Percentiles rank a stretch among this genome's conserved stretches.
These are phyloP conservation scores for Emmelina monodactyla DNA, from an alignment of 2,888 invertebrate genomes.

Conservation along the genomic window DNA sequence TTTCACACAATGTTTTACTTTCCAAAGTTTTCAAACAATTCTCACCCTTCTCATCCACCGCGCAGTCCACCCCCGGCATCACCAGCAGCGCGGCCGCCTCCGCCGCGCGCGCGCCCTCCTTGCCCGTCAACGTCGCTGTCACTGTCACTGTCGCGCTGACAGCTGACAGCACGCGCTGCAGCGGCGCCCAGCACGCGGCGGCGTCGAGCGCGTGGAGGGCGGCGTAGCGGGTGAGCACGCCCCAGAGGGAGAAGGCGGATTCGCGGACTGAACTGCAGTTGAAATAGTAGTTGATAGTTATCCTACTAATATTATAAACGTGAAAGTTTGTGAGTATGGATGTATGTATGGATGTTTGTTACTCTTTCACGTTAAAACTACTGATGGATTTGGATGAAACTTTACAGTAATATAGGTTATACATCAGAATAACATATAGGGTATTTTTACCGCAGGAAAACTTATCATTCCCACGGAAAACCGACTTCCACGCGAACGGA, in stretches of 20 bases:
- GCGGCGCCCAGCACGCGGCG: constrained; percentile 35
- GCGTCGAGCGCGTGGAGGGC: constrained; percentile 24
- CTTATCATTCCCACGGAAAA: too few species aligned
- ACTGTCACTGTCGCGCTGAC: constrained; percentile 11
- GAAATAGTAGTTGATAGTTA: background rate
- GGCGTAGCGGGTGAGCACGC: constrained; percentile 34
- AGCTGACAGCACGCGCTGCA: constrained; percentile 26
- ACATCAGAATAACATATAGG: too few species aligned
- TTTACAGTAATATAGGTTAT: too few species aligned
- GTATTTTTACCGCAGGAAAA: too few species aligned
- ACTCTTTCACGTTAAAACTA: too few species aligned
- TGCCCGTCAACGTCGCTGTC: constrained; percentile 15
- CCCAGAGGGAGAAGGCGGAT: constrained; percentile 44
- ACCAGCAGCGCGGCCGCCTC: constrained; percentile 41
- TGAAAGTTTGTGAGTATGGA: too few species aligned
- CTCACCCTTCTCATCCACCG: constrained; percentile 39
- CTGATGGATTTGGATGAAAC: too few species aligned
- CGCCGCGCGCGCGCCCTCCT: constrained; percentile 30
- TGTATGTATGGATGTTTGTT: too few species aligned
- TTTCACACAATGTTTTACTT: too few species aligned
- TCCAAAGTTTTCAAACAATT: too few species aligned
- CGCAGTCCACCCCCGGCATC: constrained; percentile 36
- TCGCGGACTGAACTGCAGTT: constrained; percentile 39
- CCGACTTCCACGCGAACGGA: too few species aligned
- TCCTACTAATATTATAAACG: too few species aligned